phyloP scores from a whole-genome alignment of 2,113 vertebrate genomes.

The Antigone vipio region DNA sequence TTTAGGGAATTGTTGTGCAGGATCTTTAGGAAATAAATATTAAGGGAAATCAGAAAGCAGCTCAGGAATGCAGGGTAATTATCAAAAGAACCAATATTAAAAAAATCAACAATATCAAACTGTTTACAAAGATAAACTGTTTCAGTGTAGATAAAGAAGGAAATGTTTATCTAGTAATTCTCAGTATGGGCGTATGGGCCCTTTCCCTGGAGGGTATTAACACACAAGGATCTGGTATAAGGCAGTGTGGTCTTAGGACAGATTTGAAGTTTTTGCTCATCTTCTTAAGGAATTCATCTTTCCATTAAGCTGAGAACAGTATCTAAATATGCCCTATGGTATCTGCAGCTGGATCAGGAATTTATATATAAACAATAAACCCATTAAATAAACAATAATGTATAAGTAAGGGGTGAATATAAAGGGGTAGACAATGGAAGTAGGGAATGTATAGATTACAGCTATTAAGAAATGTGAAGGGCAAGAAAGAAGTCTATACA shows the following conservation, averaged over 20 bases:
- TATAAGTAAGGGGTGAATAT: background rate
- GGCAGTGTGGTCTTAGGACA: background rate
- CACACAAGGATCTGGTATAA: background rate
- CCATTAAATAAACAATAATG: background rate
- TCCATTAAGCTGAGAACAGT: background rate
- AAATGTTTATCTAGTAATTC: background rate
- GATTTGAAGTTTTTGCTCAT: background rate
- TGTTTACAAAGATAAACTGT: background rate
- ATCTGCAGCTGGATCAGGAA: background rate
- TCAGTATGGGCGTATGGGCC: background rate
- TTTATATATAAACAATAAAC: background rate
- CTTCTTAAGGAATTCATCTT: background rate
- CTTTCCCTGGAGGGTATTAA: background rate
- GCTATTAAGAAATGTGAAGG: background rate
- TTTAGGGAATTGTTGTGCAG: background rate
- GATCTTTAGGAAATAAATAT: background rate
- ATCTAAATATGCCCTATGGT: background rate
- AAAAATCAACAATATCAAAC: background rate
- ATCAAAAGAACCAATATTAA: background rate
- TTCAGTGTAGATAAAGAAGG: background rate
- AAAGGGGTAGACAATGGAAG: background rate
- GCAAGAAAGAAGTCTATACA: background rate
- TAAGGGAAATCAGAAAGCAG: background rate
- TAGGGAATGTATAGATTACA: background rate
- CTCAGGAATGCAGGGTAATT: background rate